Conservation (phyloP, 2,113 vertebrate genomes). For the Zootoca vivipara region DNA sequence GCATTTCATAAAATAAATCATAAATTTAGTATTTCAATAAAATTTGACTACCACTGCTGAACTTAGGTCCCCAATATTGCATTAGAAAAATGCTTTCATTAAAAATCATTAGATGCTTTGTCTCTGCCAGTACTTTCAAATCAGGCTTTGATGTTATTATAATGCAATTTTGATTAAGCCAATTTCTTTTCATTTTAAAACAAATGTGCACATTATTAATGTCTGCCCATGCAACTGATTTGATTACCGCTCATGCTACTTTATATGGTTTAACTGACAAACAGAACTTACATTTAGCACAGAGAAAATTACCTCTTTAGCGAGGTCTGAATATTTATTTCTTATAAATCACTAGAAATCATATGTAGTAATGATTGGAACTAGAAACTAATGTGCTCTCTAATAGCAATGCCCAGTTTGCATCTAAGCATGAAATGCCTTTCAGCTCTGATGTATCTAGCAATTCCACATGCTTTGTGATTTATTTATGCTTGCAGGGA, state of each 20-base stretch:
- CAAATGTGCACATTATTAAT: neutral
- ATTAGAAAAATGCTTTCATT: constrained; percentile 15
- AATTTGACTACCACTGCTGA: neutral
- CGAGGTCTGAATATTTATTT: constrained; percentile 25
- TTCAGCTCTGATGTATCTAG: constrained; percentile 21
- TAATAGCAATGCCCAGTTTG: constrained; percentile 22
- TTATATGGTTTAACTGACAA: constrained; percentile 10
- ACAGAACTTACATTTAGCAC: constrained; percentile 12
- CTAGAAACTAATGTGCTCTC: constrained; percentile 21
- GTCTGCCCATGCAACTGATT: constrained; percentile 1
- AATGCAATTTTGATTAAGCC: constrained; percentile 43
- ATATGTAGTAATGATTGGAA: neutral
- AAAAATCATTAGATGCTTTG: constrained; percentile 29
- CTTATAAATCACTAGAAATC: constrained; percentile 7
- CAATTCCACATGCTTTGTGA: neutral
- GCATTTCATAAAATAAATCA: neutral
- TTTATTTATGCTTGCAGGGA: neutral
- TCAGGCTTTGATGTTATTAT: neutral
- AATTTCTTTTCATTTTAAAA: constrained; percentile 37
- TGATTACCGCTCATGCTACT: constrained; percentile 31
- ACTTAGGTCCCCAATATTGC: constrained; percentile 9
- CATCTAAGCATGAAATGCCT: constrained; percentile 19
- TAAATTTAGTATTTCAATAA: neutral
- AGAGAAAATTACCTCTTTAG: neutral
- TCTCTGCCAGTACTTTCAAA: constrained; percentile 23